A percentile compares a stretch with the other conserved stretches of the same genome.
phyloP scores from a whole-genome alignment of 1,140 invertebrate genomes.

The Dreissena rostriformis region DNA sequence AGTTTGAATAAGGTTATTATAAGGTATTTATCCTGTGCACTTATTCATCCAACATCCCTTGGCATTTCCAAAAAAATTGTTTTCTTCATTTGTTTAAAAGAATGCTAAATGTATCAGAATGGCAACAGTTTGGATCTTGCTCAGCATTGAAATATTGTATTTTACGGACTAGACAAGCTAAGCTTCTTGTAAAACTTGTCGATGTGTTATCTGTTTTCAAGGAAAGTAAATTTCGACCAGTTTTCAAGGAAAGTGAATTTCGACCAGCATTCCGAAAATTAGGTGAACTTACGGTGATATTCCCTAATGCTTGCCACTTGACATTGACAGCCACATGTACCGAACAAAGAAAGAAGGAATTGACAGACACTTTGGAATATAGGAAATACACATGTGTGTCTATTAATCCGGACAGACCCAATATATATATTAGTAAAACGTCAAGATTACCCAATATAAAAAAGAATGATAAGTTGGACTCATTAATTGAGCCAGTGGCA shows the following conservation, averaged over 20 bases:
- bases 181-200: not conserved
- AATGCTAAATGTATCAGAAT: no score
- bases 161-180: no score
- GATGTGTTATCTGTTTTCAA: conserved; percentile 35
- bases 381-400: not conserved
- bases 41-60: no score
- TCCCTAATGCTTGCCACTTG: conserved; percentile 30
- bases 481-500: conserved; percentile 18
- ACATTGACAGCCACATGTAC: conserved; percentile 59
- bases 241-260: conserved; percentile 59
- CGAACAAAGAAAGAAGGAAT: not conserved
- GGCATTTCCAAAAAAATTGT: no score
- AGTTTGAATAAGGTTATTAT: no score
- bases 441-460: conserved; percentile 38
- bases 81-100: no score
- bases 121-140: no score
- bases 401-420: conserved; percentile 19
- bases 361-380: conserved; percentile 35
- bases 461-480: conserved; percentile 56
- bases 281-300: conserved; percentile 49
- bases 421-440: conserved; percentile 36
- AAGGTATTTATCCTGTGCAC: no score
- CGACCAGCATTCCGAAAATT: conserved; percentile 43
- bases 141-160: no score
- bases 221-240: conserved; percentile 50